These are phyloP conservation scores for Zootoca vivipara DNA, from an alignment of 2,113 vertebrate species.

Conservation along the genomic window DNA sequence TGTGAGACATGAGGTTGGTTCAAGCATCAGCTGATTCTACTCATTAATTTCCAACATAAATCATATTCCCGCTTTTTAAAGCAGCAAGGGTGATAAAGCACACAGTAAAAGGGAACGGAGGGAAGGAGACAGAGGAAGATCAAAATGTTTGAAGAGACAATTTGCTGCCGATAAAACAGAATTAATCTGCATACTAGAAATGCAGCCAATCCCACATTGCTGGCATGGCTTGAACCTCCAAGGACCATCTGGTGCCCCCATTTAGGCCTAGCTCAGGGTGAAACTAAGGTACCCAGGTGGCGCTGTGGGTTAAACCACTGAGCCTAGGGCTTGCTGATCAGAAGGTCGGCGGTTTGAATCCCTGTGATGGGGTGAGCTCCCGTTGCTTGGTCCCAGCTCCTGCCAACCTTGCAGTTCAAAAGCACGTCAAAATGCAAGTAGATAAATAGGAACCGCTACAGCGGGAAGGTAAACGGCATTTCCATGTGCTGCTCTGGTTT, in stretches of 20 bases:
- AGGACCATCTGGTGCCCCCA: neutral
- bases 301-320: no score
- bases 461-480: no score
- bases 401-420: no score
- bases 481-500: no score
- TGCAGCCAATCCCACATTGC: neutral
- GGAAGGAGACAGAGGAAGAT: slow-evolving; percentile 33
- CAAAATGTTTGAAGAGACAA: slow-evolving; percentile 53
- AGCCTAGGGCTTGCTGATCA: no score
- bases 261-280: neutral
- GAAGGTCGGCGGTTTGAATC: no score
- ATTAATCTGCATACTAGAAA: slow-evolving; percentile 11
- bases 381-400: no score
- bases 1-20: slow-evolving; percentile 36
- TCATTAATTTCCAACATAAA: slow-evolving; percentile 66
- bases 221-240: neutral
- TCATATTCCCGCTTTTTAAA: slow-evolving; percentile 60
- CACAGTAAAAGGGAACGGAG: slow-evolving; percentile 52
- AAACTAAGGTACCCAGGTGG: no score
- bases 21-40: slow-evolving; percentile 51
- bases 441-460: no score
- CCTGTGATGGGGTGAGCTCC: no score
- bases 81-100: slow-evolving; percentile 58
- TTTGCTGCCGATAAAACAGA: neutral
- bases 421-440: no score